These are phyloP conservation scores for Anarsia innoxiella DNA, from an alignment of 2,888 invertebrate species.

Conservation along the genomic window DNA sequence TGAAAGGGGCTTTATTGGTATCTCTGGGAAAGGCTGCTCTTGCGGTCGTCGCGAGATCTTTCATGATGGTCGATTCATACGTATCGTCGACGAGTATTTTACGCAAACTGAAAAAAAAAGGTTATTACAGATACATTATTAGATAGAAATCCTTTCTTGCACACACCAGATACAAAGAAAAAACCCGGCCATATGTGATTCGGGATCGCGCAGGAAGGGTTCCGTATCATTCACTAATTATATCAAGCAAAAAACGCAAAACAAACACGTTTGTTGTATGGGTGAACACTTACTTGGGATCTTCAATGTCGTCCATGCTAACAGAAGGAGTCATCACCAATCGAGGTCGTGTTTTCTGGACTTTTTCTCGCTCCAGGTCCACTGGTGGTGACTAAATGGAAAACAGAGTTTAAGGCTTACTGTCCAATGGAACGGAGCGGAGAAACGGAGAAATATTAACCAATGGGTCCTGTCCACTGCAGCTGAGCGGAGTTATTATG, in stretches of 20 bases:
- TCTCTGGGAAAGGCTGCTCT: background rate
- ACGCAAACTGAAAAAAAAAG: background rate
- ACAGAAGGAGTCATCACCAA: slow-evolving; percentile 45
- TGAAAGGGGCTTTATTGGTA: background rate
- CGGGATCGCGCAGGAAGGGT: background rate
- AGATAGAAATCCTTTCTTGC: background rate
- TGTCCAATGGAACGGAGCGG: too few species aligned
- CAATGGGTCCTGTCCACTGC: too few species aligned
- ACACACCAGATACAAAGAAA: background rate
- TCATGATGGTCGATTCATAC: background rate
- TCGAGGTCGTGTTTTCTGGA: slow-evolving; percentile 33
- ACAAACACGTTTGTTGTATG: background rate
- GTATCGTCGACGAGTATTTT: background rate
- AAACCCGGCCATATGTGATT: slow-evolving; percentile 1
- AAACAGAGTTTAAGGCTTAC: background rate
- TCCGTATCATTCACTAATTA: background rate
- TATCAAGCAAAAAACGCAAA: too few species aligned
- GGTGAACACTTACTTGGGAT: slow-evolving; percentile 16
- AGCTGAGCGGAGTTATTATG: too few species aligned
- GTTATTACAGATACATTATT: background rate
- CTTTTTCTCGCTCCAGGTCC: background rate
- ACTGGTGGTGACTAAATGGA: background rate
- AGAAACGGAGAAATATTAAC: too few species aligned
- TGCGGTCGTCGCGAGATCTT: background rate
- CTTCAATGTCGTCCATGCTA: slow-evolving; percentile 40